Conservation (phyloP, 2,113 vertebrate species). For the Dipodomys merriami region DNA sequence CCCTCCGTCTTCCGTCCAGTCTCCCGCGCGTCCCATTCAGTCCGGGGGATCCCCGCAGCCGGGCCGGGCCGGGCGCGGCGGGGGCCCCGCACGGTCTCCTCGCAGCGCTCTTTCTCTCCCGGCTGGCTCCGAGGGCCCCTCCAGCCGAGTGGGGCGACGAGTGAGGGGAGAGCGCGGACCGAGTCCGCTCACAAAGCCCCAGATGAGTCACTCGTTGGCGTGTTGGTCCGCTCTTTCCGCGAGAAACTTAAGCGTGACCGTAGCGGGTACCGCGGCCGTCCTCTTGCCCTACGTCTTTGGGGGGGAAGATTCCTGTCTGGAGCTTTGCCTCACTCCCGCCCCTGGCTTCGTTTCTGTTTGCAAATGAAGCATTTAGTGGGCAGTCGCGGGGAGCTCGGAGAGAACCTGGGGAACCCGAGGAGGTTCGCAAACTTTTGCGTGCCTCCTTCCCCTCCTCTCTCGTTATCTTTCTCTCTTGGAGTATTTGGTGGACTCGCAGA, state of each 20-base stretch:
- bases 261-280: neutral
- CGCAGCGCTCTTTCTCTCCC: slow-evolving; percentile 31
- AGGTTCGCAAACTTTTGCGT: slow-evolving; percentile 77
- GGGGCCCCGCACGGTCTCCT: slow-evolving; percentile 56
- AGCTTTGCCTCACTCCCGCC: slow-evolving; percentile 39
- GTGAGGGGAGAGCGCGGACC: slow-evolving; percentile 76
- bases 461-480: slow-evolving; percentile 63
- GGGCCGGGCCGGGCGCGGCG: neutral
- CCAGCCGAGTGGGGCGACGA: slow-evolving; percentile 80
- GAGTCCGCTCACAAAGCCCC: slow-evolving; percentile 79
- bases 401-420: slow-evolving; percentile 83
- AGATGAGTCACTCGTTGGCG: slow-evolving; percentile 84
- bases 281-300: neutral
- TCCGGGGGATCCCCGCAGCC: slow-evolving; percentile 70
- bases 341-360: slow-evolving; percentile 77
- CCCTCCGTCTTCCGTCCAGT: slow-evolving; percentile 60
- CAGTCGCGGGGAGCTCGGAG: slow-evolving; percentile 80
- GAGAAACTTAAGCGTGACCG: slow-evolving; percentile 63
- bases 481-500: slow-evolving; percentile 68
- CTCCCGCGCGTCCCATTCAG: slow-evolving; percentile 36
- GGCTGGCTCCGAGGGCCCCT: slow-evolving; percentile 67
- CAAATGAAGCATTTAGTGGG: slow-evolving; percentile 77
- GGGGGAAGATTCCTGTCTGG: neutral
- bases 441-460: slow-evolving; percentile 73
- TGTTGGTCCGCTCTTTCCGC: slow-evolving; percentile 74